Conservation (phyloP, 2,888 invertebrate genomes). For the Drosophila paranaensis region DNA sequence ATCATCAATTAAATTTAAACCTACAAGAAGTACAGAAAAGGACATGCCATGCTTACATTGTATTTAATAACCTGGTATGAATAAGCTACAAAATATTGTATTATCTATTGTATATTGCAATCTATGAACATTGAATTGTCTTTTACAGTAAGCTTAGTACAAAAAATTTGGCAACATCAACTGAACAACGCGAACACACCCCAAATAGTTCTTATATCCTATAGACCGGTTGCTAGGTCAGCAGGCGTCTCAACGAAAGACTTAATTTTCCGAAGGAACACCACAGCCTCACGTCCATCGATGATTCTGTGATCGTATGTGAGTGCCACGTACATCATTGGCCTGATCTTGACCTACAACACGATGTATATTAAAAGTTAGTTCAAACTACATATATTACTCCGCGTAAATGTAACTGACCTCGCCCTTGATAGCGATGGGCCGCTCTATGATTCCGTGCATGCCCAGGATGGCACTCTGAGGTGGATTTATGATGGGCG, state of each 20-base stretch:
- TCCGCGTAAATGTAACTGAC: slow-evolving; percentile 38
- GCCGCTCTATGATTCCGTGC: slow-evolving; percentile 98
- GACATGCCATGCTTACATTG: too few species aligned
- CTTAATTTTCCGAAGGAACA: slow-evolving; percentile 98
- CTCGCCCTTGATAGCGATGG: slow-evolving; percentile 97
- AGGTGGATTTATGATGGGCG: slow-evolving; percentile 99
- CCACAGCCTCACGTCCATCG: slow-evolving; percentile 99
- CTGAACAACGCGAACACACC: background rate
- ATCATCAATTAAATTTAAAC: too few species aligned
- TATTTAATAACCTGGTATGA: background rate
- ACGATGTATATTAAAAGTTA: too few species aligned
- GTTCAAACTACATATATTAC: background rate
- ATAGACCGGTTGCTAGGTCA: slow-evolving; percentile 95
- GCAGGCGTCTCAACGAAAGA: slow-evolving; percentile 98
- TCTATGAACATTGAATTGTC: background rate
- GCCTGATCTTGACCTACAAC: slow-evolving; percentile 94
- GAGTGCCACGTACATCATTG: slow-evolving; percentile 99
- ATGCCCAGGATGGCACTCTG: slow-evolving; percentile 99
- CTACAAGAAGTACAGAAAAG: too few species aligned
- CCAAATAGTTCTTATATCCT: slow-evolving; percentile 82
- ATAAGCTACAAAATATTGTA: background rate
- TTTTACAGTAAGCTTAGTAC: slow-evolving; percentile 11
- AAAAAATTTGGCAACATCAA: slow-evolving; percentile 17
- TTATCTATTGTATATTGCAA: too few species aligned
- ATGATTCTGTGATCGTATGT: slow-evolving; percentile 99